Evolutionary conservation across 2,888 invertebrate species (phyloP), one percentile per base, ranked within the genome.

Genomic region (Psococerastis gibbosa): DNA sequence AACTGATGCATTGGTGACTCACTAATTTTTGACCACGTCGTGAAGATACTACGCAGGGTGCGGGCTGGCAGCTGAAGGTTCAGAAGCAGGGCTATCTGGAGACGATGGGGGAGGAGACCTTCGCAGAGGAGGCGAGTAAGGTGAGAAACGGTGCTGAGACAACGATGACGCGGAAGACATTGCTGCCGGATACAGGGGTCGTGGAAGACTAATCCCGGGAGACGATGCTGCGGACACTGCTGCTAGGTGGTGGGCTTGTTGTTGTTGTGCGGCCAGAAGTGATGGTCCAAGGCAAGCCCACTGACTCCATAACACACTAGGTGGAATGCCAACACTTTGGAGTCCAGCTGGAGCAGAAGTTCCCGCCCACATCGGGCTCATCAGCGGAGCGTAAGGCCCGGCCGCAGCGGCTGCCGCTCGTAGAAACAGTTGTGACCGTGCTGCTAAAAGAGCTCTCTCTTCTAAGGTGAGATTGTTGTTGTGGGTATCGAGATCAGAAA

Each of bases 391-490:
- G 56, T 70, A 70, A 4, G 70, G 70, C 4, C 66, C 66, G 2
- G 59, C 60, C 0, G 62, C 62, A 1, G 68, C 69, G 2, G 70
- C 69, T 1, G 77, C 77, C 17, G 78, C 78, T 2, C 80, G 65
- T 42, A 81, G 63, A 51, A 81, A 72, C 53, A 82, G 62, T 55
- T 81, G 81, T 16, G 81, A 80, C 9, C 81, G 66, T 2, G 81
- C 81, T 1, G 80, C 80, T 53, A 81, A 63, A 33, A 82, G 70
- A 2, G 81, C 79, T 54, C 79, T 79, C 59, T 82, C 82, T 56
- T 82, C 82, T 49, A 80, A 57, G 15, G 78, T 78, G 35, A 82
- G 63, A 20, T 55, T 56, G 34, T 52, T 51, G 53, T 64, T 64
- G 48, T 63, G 57, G 50, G 66, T 61, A 51, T 70, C 70, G 3